These are phyloP conservation scores for Blastobasis adustella DNA, from an alignment of 2,888 invertebrate species.

Conservation along the genomic window DNA sequence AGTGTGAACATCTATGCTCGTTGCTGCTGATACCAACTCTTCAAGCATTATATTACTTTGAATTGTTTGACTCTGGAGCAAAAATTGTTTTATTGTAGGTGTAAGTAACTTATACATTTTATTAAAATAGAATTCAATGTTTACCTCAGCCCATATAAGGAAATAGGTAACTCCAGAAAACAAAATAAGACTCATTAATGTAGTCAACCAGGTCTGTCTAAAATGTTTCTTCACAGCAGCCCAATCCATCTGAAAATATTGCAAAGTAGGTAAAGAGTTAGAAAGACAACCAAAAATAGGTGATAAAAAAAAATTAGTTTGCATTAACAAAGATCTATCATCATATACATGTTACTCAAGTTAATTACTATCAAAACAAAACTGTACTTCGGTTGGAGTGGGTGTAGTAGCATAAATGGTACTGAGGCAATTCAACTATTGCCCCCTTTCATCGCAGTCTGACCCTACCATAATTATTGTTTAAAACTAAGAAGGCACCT, in stretches of 20 bases:
- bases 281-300: not conserved
- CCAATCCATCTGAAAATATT: slow-evolving; percentile 49
- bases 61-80: slow-evolving; percentile 82
- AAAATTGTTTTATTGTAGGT: not conserved
- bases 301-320: too few relatives aligned
- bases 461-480: too few relatives aligned
- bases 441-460: too few relatives aligned
- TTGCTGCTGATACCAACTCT: slow-evolving; percentile 78
- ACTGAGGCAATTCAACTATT: too few relatives aligned
- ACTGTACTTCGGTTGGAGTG: too few relatives aligned
- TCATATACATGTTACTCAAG: not conserved
- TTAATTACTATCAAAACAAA: too few relatives aligned
- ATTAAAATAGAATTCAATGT: too few relatives aligned
- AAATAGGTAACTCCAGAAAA: slow-evolving; percentile 81
- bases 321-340: not conserved
- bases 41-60: slow-evolving; percentile 85
- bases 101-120: not conserved
- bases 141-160: slow-evolving; percentile 90
- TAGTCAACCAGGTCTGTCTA: slow-evolving; percentile 82
- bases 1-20: slow-evolving; percentile 79
- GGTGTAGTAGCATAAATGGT: too few relatives aligned
- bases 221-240: slow-evolving; percentile 70
- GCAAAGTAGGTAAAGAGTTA: not conserved
- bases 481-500: too few relatives aligned
- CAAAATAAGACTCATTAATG: slow-evolving; percentile 79